phyloP scores from a whole-genome alignment of 2,113 vertebrate species.

The Poecilia latipinna region DNA sequence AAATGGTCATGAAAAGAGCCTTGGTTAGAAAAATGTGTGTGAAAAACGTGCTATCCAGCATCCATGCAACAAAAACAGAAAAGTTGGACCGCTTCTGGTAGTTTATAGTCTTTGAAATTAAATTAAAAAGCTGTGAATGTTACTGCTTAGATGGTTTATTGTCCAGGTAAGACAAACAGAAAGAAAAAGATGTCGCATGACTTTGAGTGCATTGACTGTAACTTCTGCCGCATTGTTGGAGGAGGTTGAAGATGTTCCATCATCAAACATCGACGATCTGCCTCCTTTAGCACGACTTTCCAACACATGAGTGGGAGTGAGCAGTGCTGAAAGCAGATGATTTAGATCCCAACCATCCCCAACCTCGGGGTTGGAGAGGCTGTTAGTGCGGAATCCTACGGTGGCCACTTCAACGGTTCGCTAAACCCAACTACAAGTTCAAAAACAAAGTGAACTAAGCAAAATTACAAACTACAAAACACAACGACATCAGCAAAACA shows the following conservation, averaged over 20 bases:
- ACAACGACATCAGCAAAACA: too few species aligned
- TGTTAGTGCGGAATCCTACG: too few species aligned
- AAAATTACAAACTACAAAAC: too few species aligned
- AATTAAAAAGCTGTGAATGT: slow-evolving; percentile 7
- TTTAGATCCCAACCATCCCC: slow-evolving; percentile 34
- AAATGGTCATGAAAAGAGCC: slow-evolving; percentile 1
- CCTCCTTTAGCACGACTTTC: slow-evolving; percentile 42
- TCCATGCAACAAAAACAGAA: slow-evolving; percentile 65
- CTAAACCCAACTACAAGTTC: too few species aligned
- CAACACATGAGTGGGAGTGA: slow-evolving; percentile 19
- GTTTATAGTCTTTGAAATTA: not conserved
- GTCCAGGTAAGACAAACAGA: slow-evolving; percentile 7
- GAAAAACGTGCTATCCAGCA: slow-evolving; percentile 32
- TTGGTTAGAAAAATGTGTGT: slow-evolving; percentile 22
- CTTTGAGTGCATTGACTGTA: slow-evolving; percentile 13
- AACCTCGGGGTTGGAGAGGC: slow-evolving; percentile 35
- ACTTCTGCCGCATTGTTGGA: slow-evolving; percentile 34
- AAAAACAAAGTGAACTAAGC: too few species aligned
- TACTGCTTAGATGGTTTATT: not conserved
- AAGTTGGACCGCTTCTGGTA: slow-evolving; percentile 20
- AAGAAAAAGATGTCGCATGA: slow-evolving; percentile 19
- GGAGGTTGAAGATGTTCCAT: slow-evolving; percentile 23
- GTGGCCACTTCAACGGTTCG: too few species aligned
- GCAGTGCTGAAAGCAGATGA: slow-evolving; percentile 30
- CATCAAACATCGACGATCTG: not conserved